Conservation (phyloP, 2,888 invertebrate species). For the Rotaria macrura region DNA sequence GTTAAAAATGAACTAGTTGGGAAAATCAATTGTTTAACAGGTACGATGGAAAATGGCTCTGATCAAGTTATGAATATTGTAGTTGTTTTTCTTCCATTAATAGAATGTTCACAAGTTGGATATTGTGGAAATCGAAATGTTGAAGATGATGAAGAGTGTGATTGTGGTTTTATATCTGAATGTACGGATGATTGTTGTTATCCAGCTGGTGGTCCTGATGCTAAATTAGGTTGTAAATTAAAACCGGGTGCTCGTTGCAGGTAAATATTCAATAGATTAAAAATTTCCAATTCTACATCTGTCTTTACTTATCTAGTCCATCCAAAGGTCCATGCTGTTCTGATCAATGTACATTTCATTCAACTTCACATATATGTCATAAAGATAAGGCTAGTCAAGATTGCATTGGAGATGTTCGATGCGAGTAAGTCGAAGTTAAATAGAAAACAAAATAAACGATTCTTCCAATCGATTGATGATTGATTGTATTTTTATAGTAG, state of each 20-base stretch:
- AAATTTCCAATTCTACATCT: background rate
- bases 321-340: conserved; percentile 94
- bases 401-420: conserved; percentile 68
- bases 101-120: background rate
- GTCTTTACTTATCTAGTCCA: conserved; percentile 58
- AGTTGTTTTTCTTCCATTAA: too few relatives aligned
- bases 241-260: background rate
- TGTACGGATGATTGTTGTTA: conserved; percentile 67
- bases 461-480: too few relatives aligned
- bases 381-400: conserved; percentile 68
- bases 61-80: too few relatives aligned
- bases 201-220: background rate
- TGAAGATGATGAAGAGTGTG: conserved; percentile 92
- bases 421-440: background rate
- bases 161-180: conserved; percentile 84
- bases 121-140: conserved; percentile 92
- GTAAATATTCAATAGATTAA: background rate
- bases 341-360: conserved; percentile 62
- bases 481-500: too few relatives aligned
- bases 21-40: background rate
- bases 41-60: background rate
- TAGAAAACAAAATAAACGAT: too few relatives aligned
- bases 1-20: conserved; percentile 23
- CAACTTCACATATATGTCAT: conserved; percentile 66
- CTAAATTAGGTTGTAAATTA: conserved; percentile 12